Base-by-base conservation (phyloP, 2,888 invertebrate genomes). In the Cosmia pyralina region DNA sequence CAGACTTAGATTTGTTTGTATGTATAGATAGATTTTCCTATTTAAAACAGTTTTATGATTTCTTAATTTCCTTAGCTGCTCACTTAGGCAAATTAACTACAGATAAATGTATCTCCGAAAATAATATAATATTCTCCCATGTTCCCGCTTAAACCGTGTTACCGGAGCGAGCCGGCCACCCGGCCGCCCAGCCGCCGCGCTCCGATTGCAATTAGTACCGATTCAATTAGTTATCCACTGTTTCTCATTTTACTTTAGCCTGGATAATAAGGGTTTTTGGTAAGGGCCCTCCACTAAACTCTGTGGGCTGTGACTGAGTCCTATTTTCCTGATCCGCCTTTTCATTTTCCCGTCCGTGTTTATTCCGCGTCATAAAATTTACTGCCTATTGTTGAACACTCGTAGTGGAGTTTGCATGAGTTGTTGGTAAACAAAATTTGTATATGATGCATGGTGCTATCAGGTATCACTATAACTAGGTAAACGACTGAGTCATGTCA, bases 161-260 rank as follows among this genome's bases (percentile, higher is more conserved):
- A 86, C 75, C 64, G 75, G 62, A 74, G 68, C 75, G 71, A 52
- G 74, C 60, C 44, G 22, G 72, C 67, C 65, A 0, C 41, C 22
- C 28, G 28, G 28, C 28, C 28, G 3, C 28, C 28, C 28, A 7
- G 50, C 64, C 52, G 50, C 75, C 58, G 72, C 72, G 77, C 80
- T 82, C 82, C 69, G 75, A 81, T 87, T 77, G 84, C 87, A 87
- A 85, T 87, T 85, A 87, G 83, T 75, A 75, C 77, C 81, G 75
- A 86, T 86, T 86, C 81, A 86, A 84, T 85, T 85, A 86, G 75
- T 75, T 75, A 79, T 84, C 77, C 81, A 83, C 84, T 84, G 84
- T 75, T 83, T 83, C 81, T 83, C 70, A 78, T 85, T 86, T 81
- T 76, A 81, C 60, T 83, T 83, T 72, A 72, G 72, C 59, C 46